Evolutionary conservation across 2,888 invertebrate species (phyloP).

Genomic region (Rhynchonema sp.): DNA sequence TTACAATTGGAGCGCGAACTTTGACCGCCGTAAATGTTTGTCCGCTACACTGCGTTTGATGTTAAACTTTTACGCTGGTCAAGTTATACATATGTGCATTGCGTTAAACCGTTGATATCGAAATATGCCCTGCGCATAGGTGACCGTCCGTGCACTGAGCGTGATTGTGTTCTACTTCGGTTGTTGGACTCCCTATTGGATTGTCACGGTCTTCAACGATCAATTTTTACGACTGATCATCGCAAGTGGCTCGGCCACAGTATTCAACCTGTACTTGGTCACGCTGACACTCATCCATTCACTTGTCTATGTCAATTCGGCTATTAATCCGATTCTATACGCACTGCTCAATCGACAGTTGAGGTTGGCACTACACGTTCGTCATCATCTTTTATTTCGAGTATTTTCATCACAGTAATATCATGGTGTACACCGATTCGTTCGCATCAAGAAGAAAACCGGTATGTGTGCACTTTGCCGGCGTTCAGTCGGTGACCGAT

Average conservation of each 20-base stretch:
- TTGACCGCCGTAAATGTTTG: no score
- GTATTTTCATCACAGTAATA: no score
- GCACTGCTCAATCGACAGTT: not conserved
- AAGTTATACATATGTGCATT: no score
- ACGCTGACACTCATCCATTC: not conserved
- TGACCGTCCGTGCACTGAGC: constrained; percentile 4
- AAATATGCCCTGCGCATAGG: not conserved
- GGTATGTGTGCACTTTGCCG: no score
- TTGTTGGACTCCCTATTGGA: constrained; percentile 9
- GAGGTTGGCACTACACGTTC: no score
- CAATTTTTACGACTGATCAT: not conserved
- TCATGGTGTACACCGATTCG: no score
- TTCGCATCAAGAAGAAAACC: no score
- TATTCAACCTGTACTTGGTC: not conserved
- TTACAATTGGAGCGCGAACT: no score
- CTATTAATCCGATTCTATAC: not conserved
- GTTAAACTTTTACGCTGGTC: no score
- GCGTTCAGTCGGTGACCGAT: no score
- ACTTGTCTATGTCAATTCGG: not conserved
- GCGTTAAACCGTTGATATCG: not conserved
- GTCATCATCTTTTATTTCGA: no score
- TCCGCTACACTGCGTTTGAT: no score
- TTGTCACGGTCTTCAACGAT: not conserved
- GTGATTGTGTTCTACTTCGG: constrained; percentile 5
- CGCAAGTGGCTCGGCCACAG: not conserved